These are phyloP conservation scores for Hippocampus abdominalis DNA, from an alignment of 2,113 vertebrate genomes.

Conservation along the genomic window DNA sequence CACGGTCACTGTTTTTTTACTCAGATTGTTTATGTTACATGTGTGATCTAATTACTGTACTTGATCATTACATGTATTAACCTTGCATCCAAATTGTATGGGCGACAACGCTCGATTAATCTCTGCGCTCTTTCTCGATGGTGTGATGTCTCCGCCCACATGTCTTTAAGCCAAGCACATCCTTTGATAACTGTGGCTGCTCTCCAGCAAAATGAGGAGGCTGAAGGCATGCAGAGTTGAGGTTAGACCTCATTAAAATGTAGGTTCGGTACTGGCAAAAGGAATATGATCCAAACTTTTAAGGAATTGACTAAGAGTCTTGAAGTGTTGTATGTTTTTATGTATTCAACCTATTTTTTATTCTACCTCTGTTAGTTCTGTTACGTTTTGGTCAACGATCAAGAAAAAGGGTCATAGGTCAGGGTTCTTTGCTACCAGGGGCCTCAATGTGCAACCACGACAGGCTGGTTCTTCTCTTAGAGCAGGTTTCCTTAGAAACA, in stretches of 20 bases:
- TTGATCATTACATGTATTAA: background rate
- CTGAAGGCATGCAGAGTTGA: background rate
- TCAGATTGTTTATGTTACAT: background rate
- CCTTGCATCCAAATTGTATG: background rate
- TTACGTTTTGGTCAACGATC: conserved; percentile 19
- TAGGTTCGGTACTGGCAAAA: too few species aligned
- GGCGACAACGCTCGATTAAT: background rate
- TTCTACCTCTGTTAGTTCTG: background rate
- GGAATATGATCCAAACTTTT: too few species aligned
- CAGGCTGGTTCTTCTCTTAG: conserved; percentile 37
- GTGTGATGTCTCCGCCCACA: background rate
- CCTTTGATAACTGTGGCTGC: background rate
- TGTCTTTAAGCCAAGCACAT: background rate
- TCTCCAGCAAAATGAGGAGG: background rate
- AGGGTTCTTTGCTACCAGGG: conserved; percentile 35
- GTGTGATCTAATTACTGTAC: background rate
- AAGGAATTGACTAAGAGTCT: too few species aligned
- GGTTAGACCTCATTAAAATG: too few species aligned
- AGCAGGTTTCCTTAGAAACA: conserved; percentile 57
- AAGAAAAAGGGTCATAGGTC: conserved; percentile 54
- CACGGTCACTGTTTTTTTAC: too few species aligned
- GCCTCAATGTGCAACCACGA: conserved; percentile 43
- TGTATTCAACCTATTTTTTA: too few species aligned
- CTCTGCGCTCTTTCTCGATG: background rate
- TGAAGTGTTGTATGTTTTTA: too few species aligned